Conservation (phyloP, 2,113 vertebrate species). For the Strix aluco region DNA sequence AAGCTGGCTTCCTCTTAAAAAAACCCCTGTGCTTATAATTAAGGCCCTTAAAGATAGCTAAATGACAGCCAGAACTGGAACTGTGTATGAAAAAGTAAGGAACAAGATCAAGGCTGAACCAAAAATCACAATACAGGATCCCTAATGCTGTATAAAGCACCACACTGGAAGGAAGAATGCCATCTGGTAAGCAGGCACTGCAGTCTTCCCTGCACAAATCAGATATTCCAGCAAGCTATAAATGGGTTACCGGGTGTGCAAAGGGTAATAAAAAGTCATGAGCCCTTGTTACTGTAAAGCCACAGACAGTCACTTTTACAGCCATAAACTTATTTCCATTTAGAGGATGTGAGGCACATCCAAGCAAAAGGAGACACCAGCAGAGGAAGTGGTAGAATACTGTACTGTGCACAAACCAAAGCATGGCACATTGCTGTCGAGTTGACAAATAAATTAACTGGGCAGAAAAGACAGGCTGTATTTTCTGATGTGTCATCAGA, state of each 20-base stretch:
- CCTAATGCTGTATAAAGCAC: not conserved
- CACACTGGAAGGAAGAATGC: fast-evolving
- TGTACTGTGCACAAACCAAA: not conserved
- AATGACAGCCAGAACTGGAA: not conserved
- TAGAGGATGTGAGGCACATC: not conserved
- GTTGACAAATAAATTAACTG: not conserved
- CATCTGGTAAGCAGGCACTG: not conserved
- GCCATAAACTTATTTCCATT: not conserved
- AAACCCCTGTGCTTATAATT: not conserved
- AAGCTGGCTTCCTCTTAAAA: not conserved
- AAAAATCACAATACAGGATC: not conserved
- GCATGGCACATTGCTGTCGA: not conserved
- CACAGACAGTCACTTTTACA: not conserved
- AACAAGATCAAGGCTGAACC: not conserved
- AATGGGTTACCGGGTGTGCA: not conserved
- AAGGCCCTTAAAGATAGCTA: not conserved
- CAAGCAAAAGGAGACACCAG: not conserved
- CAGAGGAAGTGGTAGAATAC: not conserved
- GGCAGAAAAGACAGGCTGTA: not conserved
- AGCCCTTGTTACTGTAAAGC: not conserved
- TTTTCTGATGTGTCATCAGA: not conserved
- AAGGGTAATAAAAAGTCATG: not conserved
- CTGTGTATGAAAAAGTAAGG: not conserved
- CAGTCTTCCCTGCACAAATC: not conserved
- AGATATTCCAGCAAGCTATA: not conserved